These are phyloP conservation scores for Brachyopa scutellaris DNA, from an alignment of 2,888 invertebrate species.

Conservation along the genomic window DNA sequence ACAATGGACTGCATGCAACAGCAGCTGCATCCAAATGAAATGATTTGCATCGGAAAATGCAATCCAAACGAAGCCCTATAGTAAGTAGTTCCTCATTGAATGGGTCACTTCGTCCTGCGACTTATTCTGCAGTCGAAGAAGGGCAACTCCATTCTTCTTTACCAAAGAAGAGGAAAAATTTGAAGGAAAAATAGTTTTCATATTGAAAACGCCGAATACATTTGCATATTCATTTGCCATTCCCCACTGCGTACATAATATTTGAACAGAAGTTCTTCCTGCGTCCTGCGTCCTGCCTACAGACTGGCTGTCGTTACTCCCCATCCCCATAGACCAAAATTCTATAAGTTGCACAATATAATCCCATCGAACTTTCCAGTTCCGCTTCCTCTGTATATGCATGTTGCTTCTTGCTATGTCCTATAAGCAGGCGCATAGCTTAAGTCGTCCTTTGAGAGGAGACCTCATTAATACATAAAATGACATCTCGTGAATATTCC, in stretches of 20 bases:
- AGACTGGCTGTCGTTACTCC: too few relatives aligned
- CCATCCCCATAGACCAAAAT: slow-evolving; percentile 32
- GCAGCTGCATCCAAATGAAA: slow-evolving; percentile 43
- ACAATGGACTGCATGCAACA: slow-evolving; percentile 24
- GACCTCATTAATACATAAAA: slow-evolving; percentile 67
- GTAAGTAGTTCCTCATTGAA: not conserved
- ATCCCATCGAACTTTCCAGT: slow-evolving; percentile 58
- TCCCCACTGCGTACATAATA: not conserved
- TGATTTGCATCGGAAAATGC: slow-evolving; percentile 50
- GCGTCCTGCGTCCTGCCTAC: not conserved
- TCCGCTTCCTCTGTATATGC: slow-evolving; percentile 31
- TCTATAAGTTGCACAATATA: slow-evolving; percentile 45
- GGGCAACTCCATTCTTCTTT: slow-evolving; percentile 31
- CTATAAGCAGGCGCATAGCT: not conserved
- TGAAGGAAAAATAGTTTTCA: slow-evolving; percentile 45
- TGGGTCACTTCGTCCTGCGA: slow-evolving; percentile 37
- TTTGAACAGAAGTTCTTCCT: slow-evolving; percentile 8
- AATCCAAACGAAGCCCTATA: slow-evolving; percentile 49
- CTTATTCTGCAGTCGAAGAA: slow-evolving; percentile 23
- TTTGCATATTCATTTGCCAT: slow-evolving; percentile 61
- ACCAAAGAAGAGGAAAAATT: not conserved
- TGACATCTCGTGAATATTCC: slow-evolving; percentile 68
- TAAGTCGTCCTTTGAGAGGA: slow-evolving; percentile 57
- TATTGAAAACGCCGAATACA: slow-evolving; percentile 49
- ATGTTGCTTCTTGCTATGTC: not conserved